phyloP scores from a whole-genome alignment of 2,113 vertebrate genomes.

The Bettongia penicillata region DNA sequence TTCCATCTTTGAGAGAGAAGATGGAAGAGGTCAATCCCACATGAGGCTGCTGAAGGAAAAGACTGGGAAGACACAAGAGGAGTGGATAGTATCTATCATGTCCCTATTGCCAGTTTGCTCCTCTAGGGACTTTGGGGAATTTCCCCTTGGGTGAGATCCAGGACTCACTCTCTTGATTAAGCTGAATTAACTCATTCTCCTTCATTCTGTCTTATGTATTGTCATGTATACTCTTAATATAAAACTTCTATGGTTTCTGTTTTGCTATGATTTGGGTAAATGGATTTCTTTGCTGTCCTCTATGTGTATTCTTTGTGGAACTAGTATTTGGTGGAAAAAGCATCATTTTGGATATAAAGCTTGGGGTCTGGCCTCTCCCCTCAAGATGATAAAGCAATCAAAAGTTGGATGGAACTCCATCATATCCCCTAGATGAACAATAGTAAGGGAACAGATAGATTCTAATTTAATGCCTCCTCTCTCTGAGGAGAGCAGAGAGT shows the following conservation, averaged over 20 bases:
- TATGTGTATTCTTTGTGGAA: not conserved
- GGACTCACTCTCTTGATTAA: not conserved
- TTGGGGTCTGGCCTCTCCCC: not conserved
- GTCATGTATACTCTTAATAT: not conserved
- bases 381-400: not conserved
- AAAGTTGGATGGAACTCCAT: not conserved
- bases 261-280: not conserved
- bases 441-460: not conserved
- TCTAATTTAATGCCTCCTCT: not conserved
- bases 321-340: not conserved
- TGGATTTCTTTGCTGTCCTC: not conserved
- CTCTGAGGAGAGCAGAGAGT: not conserved
- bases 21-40: not conserved
- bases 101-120: not conserved
- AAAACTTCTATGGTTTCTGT: not conserved
- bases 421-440: not conserved
- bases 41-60: not conserved
- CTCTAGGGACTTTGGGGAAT: not conserved
- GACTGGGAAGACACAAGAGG: not conserved
- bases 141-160: not conserved
- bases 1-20: not conserved
- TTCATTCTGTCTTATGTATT: not conserved
- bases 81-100: not conserved
- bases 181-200: not conserved
- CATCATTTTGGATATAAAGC: not conserved